These are phyloP conservation scores for Clarias magur DNA, from an alignment of 2,113 vertebrate genomes.

Conservation along the genomic window DNA sequence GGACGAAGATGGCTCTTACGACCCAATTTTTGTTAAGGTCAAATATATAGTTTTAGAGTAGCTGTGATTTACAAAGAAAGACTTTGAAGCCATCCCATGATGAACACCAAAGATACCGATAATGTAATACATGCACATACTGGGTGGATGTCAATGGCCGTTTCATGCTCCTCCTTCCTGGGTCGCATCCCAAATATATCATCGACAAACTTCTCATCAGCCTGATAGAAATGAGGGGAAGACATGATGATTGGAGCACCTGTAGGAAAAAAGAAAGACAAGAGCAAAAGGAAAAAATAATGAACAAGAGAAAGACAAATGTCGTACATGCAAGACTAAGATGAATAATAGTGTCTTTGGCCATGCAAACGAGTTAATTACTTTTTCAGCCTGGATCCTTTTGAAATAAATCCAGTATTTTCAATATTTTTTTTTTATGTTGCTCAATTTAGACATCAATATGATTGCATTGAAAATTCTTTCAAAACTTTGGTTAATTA, in stretches of 20 bases:
- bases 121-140: slow-evolving; percentile 66
- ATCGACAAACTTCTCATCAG: slow-evolving; percentile 77
- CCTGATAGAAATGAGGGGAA: slow-evolving; percentile 94
- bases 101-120: background rate
- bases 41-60: background rate
- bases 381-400: background rate
- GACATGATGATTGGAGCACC: slow-evolving; percentile 93
- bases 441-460: background rate
- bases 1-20: too few species aligned
- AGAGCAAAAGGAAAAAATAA: background rate
- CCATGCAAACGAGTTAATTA: background rate
- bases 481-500: background rate
- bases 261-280: slow-evolving; percentile 56
- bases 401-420: background rate
- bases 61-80: background rate
- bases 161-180: slow-evolving; percentile 83
- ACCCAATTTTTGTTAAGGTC: background rate
- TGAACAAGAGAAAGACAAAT: background rate
- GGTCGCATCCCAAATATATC: slow-evolving; percentile 85
- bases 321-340: background rate
- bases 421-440: background rate
- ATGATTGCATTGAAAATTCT: background rate
- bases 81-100: background rate
- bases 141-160: slow-evolving; percentile 85
- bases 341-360: background rate